Evolutionary conservation across 2,113 vertebrate species (phyloP).

Genomic region (Odocoileus hemionus): DNA sequence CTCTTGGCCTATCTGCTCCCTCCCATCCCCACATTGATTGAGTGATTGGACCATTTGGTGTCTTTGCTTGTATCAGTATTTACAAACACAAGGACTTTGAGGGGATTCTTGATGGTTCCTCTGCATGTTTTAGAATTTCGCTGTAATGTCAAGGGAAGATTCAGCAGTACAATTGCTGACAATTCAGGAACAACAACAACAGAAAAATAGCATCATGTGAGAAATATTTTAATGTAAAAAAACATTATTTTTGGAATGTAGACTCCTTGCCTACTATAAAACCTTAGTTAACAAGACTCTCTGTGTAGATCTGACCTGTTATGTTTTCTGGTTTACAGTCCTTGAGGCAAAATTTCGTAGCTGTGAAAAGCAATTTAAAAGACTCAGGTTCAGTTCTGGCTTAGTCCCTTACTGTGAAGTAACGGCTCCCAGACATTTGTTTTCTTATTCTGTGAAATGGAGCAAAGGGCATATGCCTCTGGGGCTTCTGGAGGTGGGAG

Average conservation of each 20-base stretch:
- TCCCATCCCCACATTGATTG: background rate
- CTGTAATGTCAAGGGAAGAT: background rate
- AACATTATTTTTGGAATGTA: background rate
- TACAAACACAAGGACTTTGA: background rate
- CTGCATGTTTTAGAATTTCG: background rate
- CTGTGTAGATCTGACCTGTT: background rate
- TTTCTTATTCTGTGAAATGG: background rate
- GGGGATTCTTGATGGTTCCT: background rate
- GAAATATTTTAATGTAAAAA: background rate
- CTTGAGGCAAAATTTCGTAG: background rate
- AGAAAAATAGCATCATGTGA: background rate
- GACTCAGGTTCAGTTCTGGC: background rate
- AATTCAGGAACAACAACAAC: background rate
- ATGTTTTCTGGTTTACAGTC: background rate
- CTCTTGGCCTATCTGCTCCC: background rate
- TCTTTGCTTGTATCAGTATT: background rate
- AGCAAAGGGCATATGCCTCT: background rate
- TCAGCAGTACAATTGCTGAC: background rate
- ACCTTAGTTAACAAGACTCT: background rate
- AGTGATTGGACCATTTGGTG: background rate
- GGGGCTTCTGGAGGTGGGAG: background rate
- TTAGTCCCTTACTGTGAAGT: background rate
- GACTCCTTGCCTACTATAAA: background rate
- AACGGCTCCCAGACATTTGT: background rate
- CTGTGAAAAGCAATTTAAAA: background rate